Conservation (phyloP, 2,888 invertebrate genomes). For the Yponomeuta evonymella region DNA sequence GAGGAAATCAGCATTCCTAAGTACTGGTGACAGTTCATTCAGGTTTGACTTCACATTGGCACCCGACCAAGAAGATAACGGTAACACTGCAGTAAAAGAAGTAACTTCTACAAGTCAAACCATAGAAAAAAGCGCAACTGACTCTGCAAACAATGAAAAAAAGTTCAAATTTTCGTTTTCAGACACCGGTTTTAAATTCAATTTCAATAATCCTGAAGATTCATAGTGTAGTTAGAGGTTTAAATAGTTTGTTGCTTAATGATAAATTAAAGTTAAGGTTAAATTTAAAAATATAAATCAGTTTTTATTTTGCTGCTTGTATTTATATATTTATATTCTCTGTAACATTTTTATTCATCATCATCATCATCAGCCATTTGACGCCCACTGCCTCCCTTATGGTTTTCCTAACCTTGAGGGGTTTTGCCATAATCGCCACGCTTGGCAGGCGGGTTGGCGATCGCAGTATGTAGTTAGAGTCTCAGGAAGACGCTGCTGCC, state of each 20-base stretch:
- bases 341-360: too few relatives aligned
- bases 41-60: slow-evolving; percentile 66
- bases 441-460: too few relatives aligned
- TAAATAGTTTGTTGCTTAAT: neutral
- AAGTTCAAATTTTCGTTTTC: slow-evolving; percentile 62
- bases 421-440: too few relatives aligned
- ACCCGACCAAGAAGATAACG: slow-evolving; percentile 38
- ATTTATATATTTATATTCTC: too few relatives aligned
- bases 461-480: too few relatives aligned
- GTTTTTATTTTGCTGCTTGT: too few relatives aligned
- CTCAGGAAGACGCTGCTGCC: too few relatives aligned
- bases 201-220: slow-evolving; percentile 59
- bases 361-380: too few relatives aligned
- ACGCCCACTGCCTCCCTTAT: too few relatives aligned
- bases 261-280: too few relatives aligned
- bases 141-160: slow-evolving; percentile 14
- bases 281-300: too few relatives aligned
- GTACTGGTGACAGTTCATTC: slow-evolving; percentile 72
- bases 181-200: slow-evolving; percentile 79
- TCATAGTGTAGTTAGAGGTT: slow-evolving; percentile 7
- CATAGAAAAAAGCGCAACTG: neutral
- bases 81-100: slow-evolving; percentile 21
- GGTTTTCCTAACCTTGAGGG: too few relatives aligned
- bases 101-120: neutral
- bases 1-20: slow-evolving; percentile 77